Conservation (phyloP, 2,113 vertebrate genomes). For the Nothocercus julius region DNA sequence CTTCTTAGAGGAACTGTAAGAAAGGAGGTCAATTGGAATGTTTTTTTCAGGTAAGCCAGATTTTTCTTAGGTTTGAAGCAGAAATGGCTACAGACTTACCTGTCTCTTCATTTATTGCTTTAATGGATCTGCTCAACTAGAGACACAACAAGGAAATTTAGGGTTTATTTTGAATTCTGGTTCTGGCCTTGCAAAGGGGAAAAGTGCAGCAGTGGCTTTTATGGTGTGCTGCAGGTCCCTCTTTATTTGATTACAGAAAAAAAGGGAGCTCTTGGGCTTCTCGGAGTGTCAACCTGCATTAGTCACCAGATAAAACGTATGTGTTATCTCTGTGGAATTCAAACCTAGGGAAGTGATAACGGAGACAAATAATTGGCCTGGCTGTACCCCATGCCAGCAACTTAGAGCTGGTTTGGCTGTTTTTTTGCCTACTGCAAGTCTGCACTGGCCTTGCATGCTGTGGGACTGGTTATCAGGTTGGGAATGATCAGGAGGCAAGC, state of each 20-base stretch:
- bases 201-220: neutral
- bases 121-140: neutral
- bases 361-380: neutral
- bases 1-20: neutral
- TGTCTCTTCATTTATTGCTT: neutral
- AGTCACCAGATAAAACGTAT: slow-evolving; percentile 54
- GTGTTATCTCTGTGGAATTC: slow-evolving; percentile 39
- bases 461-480: neutral
- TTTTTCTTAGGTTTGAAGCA: neutral
- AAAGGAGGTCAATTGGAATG: neutral
- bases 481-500: neutral
- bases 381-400: neutral
- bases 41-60: neutral
- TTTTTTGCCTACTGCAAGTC: neutral
- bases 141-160: neutral
- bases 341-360: neutral
- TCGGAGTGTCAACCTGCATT: neutral
- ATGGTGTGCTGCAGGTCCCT: neutral
- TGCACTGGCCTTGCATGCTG: neutral
- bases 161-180: neutral
- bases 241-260: neutral
- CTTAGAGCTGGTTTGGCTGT: neutral
- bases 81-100: neutral
- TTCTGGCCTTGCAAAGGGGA: neutral
- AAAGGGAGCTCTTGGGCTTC: neutral